Base-by-base conservation (phyloP, 2,888 invertebrate species). In the Pseudococcus longispinus region DNA sequence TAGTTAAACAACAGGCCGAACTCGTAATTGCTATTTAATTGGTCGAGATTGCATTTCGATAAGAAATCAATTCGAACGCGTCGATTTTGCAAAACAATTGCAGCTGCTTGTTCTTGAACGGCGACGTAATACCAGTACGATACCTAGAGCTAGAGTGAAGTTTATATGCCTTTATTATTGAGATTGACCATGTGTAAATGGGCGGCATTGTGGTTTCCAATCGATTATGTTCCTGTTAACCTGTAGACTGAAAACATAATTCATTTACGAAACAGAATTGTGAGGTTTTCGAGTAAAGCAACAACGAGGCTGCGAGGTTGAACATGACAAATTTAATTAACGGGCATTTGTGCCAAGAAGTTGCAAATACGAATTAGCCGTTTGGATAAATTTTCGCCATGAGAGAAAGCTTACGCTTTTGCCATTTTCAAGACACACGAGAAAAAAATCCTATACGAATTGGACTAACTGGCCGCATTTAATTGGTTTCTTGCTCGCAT, bases 151-250 rank as follows among this genome's bases (percentile, higher is more conserved):
- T 23, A 26, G 2, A 26, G 2, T 13, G 70, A 70, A 70, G 70
- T 32, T 29, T 29, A 70, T 70, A 32, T 70, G 15, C 70, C 70
- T 29, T 70, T 70, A 70, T 70, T 70, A 70, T 70, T 70, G 70
- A 70, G 70, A 70, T 70, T 70, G 70, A 70, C 70, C 70, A 70
- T 70, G 70, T 70, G 70, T 70, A 70, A 70, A 70, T 70, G 70
- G 70, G 70, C 70, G 70, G 70, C 70, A 70, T 29, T 70, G 70
- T 18, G 70, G 70, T 70, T 70, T 70, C 8, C 70, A 70, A 70
- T 70, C 70, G 70, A 70, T 70, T 70, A 70, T 70, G 70, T 70
- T 70, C 70, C 70, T 70, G 26, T 70, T 70, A 70, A 70, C 70
- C 70, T 70, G 70, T 70, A 70, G 70, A 70, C 70, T 70, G 70